Conservation (phyloP, 2,797 vertebrate genomes). For the Sparus aurata region DNA sequence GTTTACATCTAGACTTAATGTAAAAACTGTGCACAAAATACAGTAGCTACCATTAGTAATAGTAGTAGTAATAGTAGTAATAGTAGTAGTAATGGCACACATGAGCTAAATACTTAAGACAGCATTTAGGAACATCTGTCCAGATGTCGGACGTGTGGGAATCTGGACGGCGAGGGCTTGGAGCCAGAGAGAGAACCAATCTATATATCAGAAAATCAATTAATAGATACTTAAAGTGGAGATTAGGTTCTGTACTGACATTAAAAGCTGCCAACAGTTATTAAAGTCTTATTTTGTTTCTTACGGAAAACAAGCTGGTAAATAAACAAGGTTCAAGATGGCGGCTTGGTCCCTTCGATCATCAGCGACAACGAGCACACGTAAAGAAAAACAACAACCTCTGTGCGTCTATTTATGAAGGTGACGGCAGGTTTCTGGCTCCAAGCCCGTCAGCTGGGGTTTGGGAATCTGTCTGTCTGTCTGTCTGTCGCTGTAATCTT, state of each 20-base stretch:
- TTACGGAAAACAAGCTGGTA: neutral
- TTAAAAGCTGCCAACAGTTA: constrained; percentile 33
- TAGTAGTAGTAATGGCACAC: constrained; percentile 73
- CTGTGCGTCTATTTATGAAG: constrained; percentile 3
- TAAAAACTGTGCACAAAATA: constrained; percentile 69
- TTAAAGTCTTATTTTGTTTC: constrained; percentile 6
- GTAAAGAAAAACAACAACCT: constrained; percentile 11
- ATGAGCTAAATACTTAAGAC: constrained; percentile 71
- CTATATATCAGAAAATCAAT: constrained; percentile 27
- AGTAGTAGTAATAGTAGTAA: constrained; percentile 34
- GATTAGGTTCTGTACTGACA: neutral
- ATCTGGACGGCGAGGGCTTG: constrained; percentile 56
- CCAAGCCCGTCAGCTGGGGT: constrained; percentile 60
- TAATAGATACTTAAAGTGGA: neutral
- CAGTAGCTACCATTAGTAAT: constrained; percentile 69
- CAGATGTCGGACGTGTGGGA: constrained; percentile 12
- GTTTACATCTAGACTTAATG: constrained; percentile 55
- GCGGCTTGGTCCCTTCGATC: constrained; percentile 16
- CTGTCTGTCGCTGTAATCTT: constrained; percentile 4
- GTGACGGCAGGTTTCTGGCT: constrained; percentile 43
- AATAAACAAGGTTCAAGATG: neutral
- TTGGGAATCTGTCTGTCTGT: constrained; percentile 40
- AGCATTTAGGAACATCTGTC: constrained; percentile 69
- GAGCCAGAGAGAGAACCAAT: constrained; percentile 59
- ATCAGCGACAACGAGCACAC: neutral